Base-by-base conservation (phyloP, 1,140 invertebrate species). In the Pseudomyrmex pallidus region DNA sequence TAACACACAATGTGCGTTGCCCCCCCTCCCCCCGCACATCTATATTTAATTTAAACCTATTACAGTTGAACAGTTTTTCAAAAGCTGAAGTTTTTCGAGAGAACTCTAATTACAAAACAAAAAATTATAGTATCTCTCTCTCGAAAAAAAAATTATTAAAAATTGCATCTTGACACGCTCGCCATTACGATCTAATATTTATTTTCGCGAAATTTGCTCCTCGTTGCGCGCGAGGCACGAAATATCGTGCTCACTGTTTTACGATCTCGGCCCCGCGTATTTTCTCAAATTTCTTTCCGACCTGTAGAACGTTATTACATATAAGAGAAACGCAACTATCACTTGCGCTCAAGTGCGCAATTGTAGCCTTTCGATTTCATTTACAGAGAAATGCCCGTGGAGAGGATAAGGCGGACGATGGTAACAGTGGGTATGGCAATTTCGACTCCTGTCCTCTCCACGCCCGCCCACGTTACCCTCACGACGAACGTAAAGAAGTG, bases 401-500 rank as follows among this genome's bases (percentile, higher is more conserved):
- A 57, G 77, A 57, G 77, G 54, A 44, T 59, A 82, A 87, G 73
- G 35, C 54, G 44, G n/a, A 35, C 20, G 22, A n/a, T 84, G 72
- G 74, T 50, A 68, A 72, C 87, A 76, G 64, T 78, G 46, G 84
- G 73, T 74, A 84, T 68, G 77, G 87, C 77, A 87, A 89, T 89
- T 89, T 78, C 74, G 44, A 85, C 59, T 77, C 77, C 80, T 57
- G 35, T 22, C 63, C 35, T 48, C 63, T 35, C 66, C 66, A 15
- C 76, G 54, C 10, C 64, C 20, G 15, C 48, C 25, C 25, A 35
- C 35, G 35, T 35, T 25, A 25, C 4, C 35, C 35, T 7, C 35
- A 35, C 35, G 62, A 54, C 57, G 52, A 68, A 74, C 87, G 85
- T 89, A 89, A 89, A 89, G 88, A 89, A 89, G 87, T 85, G 88